Evolutionary conservation across 92 coral and sea anemone species (phyloP), one percentile per base, ranked within the genome.

Genomic region (Umimayanthus kanabou): DNA sequence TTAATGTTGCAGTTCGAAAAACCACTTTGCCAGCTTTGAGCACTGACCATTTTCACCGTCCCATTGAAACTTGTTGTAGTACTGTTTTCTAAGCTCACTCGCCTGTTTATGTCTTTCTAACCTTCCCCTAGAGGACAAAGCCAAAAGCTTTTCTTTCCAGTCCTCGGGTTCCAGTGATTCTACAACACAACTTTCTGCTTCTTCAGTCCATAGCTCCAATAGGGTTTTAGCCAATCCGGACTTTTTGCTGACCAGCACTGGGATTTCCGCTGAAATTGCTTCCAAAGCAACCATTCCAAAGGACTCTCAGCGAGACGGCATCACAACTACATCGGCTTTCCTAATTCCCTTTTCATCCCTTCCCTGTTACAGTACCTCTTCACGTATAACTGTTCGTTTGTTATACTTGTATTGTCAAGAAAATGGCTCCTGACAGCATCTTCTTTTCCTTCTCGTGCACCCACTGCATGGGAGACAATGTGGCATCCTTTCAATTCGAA

Each of bases 401-500:
- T 79, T 10, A 79, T 53, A 13, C 10, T 6, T 23, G 66, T 79
- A 1, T 29, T 10, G 22, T 79, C 43, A 43, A 79, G 18, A 55
- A 49, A 47, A 23, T 6, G 4, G 45, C 26, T 49, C 9, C 22
- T 18, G 23, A 49, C 23, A 13, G 23, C 66, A 8, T n/a, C 70
- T 50, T 49, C 42, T 16, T 79, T 23, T 3, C 37, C 40, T 7
- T 28, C 8, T 10, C 13, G 42, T 14, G 43, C 40, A 11, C 83
- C 67, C 2, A 50, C 69, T n/a, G 65, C 39, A 20, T 29, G 39
- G 25, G 86, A 81, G 18, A 71, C 9, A 23, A 80, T 13, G 76
- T 88, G 81, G 26, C 53, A 72, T 20, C 90, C 90, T 81, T 88
- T 88, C 18, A 88, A 57, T 0, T 77, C 37, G 9, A 88, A 73